Base-by-base conservation (phyloP, 2,888 invertebrate genomes). In the Acleris cristana region DNA sequence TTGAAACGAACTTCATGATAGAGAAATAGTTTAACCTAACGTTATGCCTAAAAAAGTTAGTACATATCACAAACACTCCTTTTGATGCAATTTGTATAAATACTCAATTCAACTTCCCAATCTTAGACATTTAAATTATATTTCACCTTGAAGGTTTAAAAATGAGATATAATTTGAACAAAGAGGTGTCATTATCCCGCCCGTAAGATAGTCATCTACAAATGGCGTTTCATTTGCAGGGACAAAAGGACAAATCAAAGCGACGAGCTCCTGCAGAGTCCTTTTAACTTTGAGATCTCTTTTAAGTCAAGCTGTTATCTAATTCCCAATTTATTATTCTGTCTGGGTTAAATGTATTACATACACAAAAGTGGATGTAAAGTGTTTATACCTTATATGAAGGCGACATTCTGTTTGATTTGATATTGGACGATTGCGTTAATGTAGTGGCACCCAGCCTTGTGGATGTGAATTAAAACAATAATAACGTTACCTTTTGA, bases 231-330 rank as follows among this genome's bases (percentile, higher is more conserved):
- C 81, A 85, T 86, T 87, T 81, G 74, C 71, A 71, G 76, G 84
- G 84, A 87, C 85, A 87, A 87, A 85, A 78, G 75, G 76, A 82
- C 80, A 83, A 86, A 85, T 85, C 86, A 86, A 87, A 88, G 83
- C 80, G 80, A 84, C 83, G 79, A 80, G 79, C 77, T 80, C 77
- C 77, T 78, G 77, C 73, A 69, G 76, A 84, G 73, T 85, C 83
- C 80, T 85, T 86, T 85, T 78, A 77, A 82, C 77, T 79, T 70
- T 66, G 72, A 76, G 83, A 78, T 79, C 78, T 79, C 76, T 80
- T 80, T 79, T 71, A 75, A 73, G 74, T 76, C 76, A 70, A 66
- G 75, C 73, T 74, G 55, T 76, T 78, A 82, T 84, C 80, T 80
- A 76, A 78, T 80, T 79, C 72, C 62, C 70, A 76, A 78, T 81